Percentiles rank a stretch among this genome's conserved stretches.
These are phyloP conservation scores for Hedychridium roseum DNA, from an alignment of 2,888 invertebrate species.

Conservation along the genomic window DNA sequence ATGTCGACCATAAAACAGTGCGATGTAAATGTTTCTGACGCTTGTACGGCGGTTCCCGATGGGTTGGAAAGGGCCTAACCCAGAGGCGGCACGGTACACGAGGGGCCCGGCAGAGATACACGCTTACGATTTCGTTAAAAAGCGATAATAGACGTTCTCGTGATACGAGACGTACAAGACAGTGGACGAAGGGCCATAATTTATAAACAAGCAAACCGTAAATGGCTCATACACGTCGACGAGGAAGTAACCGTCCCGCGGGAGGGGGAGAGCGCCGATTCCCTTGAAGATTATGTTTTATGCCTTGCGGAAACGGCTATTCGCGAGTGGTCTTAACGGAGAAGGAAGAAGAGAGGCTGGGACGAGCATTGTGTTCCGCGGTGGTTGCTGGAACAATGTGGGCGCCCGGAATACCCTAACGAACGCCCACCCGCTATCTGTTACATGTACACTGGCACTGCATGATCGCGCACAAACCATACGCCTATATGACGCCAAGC, in stretches of 20 bases:
- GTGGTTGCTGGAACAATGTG: constrained; percentile 23
- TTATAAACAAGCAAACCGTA: constrained; percentile 1
- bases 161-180: no score
- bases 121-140: neutral
- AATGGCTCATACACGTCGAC: constrained; percentile 1
- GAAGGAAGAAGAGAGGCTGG: constrained; percentile 5
- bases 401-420: constrained; percentile 23
- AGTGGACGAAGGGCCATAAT: no score
- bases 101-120: neutral
- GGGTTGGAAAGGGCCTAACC: neutral
- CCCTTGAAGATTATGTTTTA: constrained; percentile 17
- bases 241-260: neutral
- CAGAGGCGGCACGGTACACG: neutral
- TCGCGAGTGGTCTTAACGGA: constrained; percentile 1
- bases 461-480: no score
- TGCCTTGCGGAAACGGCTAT: constrained; percentile 14
- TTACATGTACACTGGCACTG: no score
- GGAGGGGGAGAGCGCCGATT: constrained; percentile 5
- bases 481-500: no score
- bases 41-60: neutral
- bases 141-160: no score
- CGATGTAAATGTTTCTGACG: no score
- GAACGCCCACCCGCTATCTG: constrained; percentile 22
- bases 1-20: no score
- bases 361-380: constrained; percentile 17